Evolutionary conservation across 2,113 vertebrate genomes (phyloP).

Genomic region (Carassius gibelio): DNA sequence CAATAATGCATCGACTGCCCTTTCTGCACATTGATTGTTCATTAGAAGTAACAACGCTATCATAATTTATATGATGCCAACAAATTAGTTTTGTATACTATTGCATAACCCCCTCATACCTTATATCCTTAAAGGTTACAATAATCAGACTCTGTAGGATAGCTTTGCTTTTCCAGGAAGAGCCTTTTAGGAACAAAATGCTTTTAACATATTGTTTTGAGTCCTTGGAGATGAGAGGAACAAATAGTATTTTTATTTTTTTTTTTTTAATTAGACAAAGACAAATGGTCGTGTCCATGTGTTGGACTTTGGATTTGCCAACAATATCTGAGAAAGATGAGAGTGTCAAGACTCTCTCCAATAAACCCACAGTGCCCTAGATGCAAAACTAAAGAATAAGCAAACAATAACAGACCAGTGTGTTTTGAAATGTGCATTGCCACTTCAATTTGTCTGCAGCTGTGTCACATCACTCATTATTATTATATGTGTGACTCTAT

Average conservation of each 20-base stretch:
- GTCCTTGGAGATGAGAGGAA: slow-evolving; percentile 30
- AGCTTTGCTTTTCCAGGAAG: slow-evolving; percentile 41
- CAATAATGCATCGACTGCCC: slow-evolving; percentile 56
- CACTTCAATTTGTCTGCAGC: slow-evolving; percentile 38
- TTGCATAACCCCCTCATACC: slow-evolving; percentile 28
- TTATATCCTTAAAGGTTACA: slow-evolving; percentile 54
- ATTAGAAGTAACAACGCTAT: slow-evolving; percentile 43
- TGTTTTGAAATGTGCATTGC: slow-evolving; percentile 28
- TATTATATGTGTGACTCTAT: slow-evolving; percentile 28
- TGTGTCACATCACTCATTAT: slow-evolving; percentile 25
- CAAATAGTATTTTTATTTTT: neutral
- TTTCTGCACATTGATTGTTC: slow-evolving; percentile 57
- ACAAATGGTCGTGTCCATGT: slow-evolving; percentile 45
- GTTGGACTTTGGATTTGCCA: slow-evolving; percentile 43
- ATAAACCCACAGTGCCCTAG: slow-evolving; percentile 22
- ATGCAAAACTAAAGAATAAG: slow-evolving; percentile 39
- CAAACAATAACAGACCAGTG: slow-evolving; percentile 28
- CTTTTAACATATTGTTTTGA: slow-evolving; percentile 48
- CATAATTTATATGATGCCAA: slow-evolving; percentile 55
- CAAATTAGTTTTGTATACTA: slow-evolving; percentile 53
- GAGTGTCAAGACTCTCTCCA: slow-evolving; percentile 29
- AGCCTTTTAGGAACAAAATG: slow-evolving; percentile 44
- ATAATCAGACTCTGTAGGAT: slow-evolving; percentile 40
- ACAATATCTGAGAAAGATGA: slow-evolving; percentile 41
- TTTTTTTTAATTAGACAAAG: slow-evolving; percentile 36